Evolutionary conservation across 2,888 invertebrate genomes (phyloP).

Genomic region (Dolomedes plantarius): DNA sequence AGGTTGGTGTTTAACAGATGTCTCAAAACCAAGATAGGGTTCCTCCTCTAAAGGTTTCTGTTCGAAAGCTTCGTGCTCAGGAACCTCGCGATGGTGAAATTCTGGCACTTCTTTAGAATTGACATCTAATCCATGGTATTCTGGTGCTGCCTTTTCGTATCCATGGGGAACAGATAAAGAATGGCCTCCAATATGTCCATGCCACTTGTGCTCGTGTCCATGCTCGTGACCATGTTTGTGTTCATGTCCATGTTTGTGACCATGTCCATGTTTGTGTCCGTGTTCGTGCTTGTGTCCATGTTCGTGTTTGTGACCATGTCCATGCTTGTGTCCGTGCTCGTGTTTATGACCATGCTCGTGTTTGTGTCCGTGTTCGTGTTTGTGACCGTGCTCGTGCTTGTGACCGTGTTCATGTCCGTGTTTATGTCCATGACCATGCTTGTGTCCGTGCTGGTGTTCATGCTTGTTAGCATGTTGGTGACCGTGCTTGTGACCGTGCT

Average conservation of each 20-base stretch:
- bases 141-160: not conserved
- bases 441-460: conserved; percentile 46
- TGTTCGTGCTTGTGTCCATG: conserved; percentile 45
- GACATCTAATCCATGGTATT: not conserved
- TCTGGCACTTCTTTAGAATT: not conserved
- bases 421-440: conserved; percentile 36
- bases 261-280: conserved; percentile 51
- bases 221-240: not conserved
- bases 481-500: conserved; percentile 52
- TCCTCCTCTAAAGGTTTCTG: not conserved
- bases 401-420: conserved; percentile 57
- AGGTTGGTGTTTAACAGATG: not conserved
- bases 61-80: not conserved
- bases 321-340: conserved; percentile 36
- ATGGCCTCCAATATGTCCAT: not conserved
- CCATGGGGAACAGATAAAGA: not conserved
- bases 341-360: conserved; percentile 54
- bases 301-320: conserved; percentile 40
- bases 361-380: conserved; percentile 45
- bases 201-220: not conserved
- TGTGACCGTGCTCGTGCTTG: conserved; percentile 47
- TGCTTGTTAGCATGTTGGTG: conserved; percentile 58
- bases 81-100: not conserved
- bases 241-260: conserved; percentile 41
- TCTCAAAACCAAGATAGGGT: not conserved